Percentiles rank a stretch among this genome's conserved stretches.
Evolutionary conservation across 2,113 vertebrate genomes (phyloP).

Genomic region (Mastomys coucha): DNA sequence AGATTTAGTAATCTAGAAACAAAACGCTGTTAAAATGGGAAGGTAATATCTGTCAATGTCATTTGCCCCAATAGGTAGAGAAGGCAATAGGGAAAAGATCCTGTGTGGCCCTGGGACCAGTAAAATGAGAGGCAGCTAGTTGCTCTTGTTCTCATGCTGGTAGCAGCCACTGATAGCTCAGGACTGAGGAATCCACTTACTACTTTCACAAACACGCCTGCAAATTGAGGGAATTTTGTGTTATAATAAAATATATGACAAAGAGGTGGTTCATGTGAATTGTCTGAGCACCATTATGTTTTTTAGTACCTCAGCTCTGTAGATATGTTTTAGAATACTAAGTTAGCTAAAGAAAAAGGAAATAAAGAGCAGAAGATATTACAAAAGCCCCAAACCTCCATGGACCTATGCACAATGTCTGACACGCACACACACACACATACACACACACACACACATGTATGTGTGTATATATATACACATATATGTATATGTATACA

Average conservation of each 20-base stretch:
- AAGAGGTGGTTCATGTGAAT: slow-evolving; percentile 11
- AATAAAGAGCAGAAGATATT: background rate
- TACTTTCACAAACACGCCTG: slow-evolving; percentile 13
- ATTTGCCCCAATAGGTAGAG: background rate
- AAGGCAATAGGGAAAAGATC: background rate
- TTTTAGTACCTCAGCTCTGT: background rate
- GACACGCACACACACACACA: too few species aligned
- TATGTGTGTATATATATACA: too few species aligned
- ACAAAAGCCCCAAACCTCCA: slow-evolving; percentile 19
- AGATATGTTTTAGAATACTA: slow-evolving; percentile 29
- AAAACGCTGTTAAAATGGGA: background rate
- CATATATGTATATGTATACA: too few species aligned
- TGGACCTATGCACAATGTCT: background rate
- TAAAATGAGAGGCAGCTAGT: background rate
- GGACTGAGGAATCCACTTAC: background rate
- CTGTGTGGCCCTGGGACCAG: background rate
- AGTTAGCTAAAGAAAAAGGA: background rate
- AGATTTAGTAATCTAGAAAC: slow-evolving; percentile 24
- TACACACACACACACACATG: too few species aligned
- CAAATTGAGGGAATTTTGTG: slow-evolving; percentile 39
- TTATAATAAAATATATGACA: slow-evolving; percentile 36
- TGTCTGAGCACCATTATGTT: background rate
- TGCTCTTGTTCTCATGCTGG: background rate
- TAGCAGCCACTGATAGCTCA: background rate
- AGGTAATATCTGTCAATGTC: background rate